These are phyloP conservation scores for Rhinopomastus cyanomelas DNA, from an alignment of 2,113 vertebrate species.

Conservation along the genomic window DNA sequence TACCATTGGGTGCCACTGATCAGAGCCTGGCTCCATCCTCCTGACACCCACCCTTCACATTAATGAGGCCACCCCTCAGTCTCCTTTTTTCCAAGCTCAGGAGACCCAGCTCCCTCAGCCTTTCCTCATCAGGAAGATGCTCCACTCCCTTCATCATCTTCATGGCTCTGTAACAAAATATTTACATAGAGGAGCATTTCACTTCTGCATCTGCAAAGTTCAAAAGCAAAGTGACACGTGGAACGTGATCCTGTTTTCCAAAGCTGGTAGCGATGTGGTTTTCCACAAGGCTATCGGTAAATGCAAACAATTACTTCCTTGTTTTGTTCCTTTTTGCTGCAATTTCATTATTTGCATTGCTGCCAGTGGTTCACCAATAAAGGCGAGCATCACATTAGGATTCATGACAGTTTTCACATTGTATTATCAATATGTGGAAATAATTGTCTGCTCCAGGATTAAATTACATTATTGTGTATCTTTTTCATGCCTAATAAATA, in stretches of 20 bases:
- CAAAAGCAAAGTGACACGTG: background rate
- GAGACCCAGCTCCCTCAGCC: no score
- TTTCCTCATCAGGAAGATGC: no score
- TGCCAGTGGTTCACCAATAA: constrained; percentile 95
- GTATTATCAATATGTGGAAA: constrained; percentile 99
- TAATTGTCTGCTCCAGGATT: constrained; percentile 99
- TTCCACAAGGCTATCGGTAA: constrained; percentile 81
- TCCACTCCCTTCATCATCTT: no score
- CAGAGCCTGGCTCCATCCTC: no score
- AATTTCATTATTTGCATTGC: constrained; percentile 99
- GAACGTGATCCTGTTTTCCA: constrained; percentile 53
- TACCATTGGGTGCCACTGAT: no score
- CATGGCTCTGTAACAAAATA: no score
- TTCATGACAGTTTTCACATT: constrained; percentile 99
- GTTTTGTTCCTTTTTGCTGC: constrained; percentile 81
- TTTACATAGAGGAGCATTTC: constrained; percentile 35
- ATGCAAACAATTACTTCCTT: constrained; percentile 92
- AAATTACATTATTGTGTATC: constrained; percentile 99
- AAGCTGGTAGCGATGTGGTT: constrained; percentile 69
- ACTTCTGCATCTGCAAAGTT: constrained; percentile 23
- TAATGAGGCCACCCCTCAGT: no score
- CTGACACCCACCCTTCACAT: no score
- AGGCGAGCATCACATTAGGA: constrained; percentile 99
- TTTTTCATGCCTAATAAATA: constrained; percentile 99
- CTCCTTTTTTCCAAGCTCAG: no score